These are phyloP conservation scores for Drosophila virilis DNA, from an alignment of 1,140 invertebrate genomes.

Conservation along the genomic window DNA sequence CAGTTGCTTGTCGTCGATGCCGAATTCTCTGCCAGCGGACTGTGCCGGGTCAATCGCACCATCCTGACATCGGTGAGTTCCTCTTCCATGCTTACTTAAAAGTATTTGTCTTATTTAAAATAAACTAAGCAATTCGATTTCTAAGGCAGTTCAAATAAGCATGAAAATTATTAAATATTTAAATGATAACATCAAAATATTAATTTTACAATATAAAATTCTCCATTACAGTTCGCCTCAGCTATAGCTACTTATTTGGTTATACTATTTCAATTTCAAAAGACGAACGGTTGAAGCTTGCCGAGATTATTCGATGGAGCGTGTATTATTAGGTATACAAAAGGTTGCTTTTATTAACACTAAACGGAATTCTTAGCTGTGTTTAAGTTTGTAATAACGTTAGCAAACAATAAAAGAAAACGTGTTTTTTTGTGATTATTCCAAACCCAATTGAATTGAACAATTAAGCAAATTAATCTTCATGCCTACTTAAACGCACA, in stretches of 20 bases:
- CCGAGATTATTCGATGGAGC: not conserved
- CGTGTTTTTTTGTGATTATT: conserved; percentile 22
- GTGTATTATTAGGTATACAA: conserved; percentile 41
- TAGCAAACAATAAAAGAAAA: conserved; percentile 39
- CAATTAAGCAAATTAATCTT: conserved; percentile 26
- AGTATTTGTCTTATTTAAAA: no score
- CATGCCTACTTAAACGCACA: conserved; percentile 18
- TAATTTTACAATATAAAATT: not conserved
- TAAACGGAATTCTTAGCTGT: conserved; percentile 69
- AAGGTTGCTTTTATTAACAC: conserved; percentile 68
- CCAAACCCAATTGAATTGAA: conserved; percentile 25
- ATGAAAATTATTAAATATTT: no score
- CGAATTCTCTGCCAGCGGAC: conserved; percentile 87
- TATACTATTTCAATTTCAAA: conserved; percentile 89
- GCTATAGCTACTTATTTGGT: conserved; percentile 89
- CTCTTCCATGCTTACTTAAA: no score
- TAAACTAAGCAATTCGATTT: no score
- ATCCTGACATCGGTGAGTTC: conserved; percentile 87
- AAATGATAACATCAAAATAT: no score
- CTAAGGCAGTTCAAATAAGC: no score
- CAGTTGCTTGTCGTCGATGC: conserved; percentile 87
- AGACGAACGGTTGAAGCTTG: conserved; percentile 84
- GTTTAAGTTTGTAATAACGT: conserved; percentile 40
- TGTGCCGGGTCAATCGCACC: conserved; percentile 87
- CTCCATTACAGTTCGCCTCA: conserved; percentile 86